Evolutionary conservation across 2,113 vertebrate genomes (phyloP).

Genomic region (Macroglossus sobrinus): DNA sequence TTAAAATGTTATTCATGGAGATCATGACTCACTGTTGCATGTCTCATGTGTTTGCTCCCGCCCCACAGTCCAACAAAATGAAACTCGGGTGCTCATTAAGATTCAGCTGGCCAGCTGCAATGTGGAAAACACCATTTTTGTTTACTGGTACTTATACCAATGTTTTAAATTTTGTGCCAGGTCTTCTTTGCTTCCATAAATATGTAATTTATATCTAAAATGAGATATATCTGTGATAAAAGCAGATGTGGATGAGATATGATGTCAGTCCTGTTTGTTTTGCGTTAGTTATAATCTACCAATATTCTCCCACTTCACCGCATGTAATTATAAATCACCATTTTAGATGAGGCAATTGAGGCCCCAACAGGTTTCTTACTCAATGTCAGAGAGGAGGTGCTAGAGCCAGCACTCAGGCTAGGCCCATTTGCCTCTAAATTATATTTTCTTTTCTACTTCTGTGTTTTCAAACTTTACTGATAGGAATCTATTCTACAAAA

Average conservation of each 20-base stretch:
- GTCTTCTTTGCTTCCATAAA: neutral
- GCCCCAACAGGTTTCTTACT: neutral
- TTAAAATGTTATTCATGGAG: constrained; percentile 49
- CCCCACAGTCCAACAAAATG: neutral
- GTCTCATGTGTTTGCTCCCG: neutral
- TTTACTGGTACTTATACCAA: neutral
- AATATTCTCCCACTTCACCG: neutral
- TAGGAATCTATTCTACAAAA: neutral
- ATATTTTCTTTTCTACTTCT: neutral
- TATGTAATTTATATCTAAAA: neutral
- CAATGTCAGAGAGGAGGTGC: neutral
- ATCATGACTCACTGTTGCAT: neutral
- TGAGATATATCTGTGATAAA: neutral
- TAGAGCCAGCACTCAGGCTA: neutral
- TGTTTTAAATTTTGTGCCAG: neutral
- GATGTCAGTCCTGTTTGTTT: neutral
- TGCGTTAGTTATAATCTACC: neutral
- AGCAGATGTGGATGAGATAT: neutral
- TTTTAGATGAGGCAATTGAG: neutral
- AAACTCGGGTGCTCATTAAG: neutral
- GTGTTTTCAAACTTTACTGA: neutral
- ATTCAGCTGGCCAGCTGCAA: neutral
- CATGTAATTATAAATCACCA: neutral
- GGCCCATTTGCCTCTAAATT: neutral
- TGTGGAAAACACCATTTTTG: neutral